A percentile compares a stretch with the other conserved stretches of the same genome.
Evolutionary conservation across 1,140 invertebrate species (phyloP).

Genomic region (Monochamus saltuarius): DNA sequence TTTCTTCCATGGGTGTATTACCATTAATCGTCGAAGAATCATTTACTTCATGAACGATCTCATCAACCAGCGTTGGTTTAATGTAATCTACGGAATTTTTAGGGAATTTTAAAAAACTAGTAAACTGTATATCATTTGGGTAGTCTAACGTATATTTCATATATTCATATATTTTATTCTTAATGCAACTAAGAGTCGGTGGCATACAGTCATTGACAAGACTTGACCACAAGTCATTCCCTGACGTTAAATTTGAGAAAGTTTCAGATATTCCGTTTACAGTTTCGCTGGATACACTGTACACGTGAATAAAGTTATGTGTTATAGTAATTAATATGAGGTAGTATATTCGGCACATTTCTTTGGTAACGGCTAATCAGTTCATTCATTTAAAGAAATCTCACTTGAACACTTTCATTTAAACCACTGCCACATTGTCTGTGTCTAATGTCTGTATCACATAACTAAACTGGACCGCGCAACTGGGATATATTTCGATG

Average conservation of each 20-base stretch:
- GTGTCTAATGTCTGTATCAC: too few relatives aligned
- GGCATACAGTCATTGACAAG: constrained; percentile 68
- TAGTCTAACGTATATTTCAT: constrained; percentile 64
- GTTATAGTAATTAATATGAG: too few relatives aligned
- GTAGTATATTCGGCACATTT: too few relatives aligned
- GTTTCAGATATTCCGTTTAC: neutral
- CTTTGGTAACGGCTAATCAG: too few relatives aligned
- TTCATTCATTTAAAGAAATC: too few relatives aligned
- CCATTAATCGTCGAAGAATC: constrained; percentile 39
- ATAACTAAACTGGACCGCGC: too few relatives aligned
- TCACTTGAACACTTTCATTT: too few relatives aligned
- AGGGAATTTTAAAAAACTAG: constrained; percentile 67
- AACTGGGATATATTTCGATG: too few relatives aligned
- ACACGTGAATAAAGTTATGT: too few relatives aligned
- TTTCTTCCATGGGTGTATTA: constrained; percentile 64
- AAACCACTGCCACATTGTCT: too few relatives aligned
- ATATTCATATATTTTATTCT: constrained; percentile 72
- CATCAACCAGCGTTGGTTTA: constrained; percentile 43
- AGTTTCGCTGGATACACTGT: too few relatives aligned
- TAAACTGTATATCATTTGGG: constrained; percentile 66
- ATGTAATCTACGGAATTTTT: constrained; percentile 65
- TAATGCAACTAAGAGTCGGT: constrained; percentile 70
- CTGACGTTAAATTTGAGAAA: constrained; percentile 38
- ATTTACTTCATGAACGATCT: constrained; percentile 23
- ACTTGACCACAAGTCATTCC: constrained; percentile 69